Conservation (phyloP, 1,140 invertebrate species). For the Drosophila sturtevanti region DNA sequence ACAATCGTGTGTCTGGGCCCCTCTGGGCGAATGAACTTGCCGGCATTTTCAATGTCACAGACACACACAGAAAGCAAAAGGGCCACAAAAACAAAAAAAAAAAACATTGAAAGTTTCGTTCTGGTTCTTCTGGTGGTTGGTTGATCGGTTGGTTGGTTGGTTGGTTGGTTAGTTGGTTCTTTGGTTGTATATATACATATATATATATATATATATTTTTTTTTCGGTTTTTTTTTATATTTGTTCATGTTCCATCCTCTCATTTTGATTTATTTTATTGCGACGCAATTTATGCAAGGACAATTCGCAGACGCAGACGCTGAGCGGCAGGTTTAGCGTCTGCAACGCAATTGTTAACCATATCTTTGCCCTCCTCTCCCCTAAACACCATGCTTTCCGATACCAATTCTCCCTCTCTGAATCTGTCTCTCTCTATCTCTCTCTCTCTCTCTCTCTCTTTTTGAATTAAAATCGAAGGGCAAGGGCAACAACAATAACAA, state of each 20-base stretch:
- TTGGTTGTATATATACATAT: too few species aligned
- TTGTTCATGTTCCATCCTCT: constrained; percentile 15
- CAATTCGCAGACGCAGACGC: constrained; percentile 35
- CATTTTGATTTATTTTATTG: constrained; percentile 76
- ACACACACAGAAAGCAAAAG: constrained; percentile 22
- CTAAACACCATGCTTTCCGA: too few species aligned
- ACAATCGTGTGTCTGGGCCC: constrained; percentile 1
- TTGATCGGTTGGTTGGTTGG: constrained; percentile 14
- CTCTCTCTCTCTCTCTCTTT: not conserved
- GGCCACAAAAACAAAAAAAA: constrained; percentile 13
- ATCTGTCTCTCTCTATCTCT: too few species aligned
- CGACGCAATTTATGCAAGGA: constrained; percentile 77
- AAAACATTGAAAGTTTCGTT: constrained; percentile 43
- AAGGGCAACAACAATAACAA: not conserved
- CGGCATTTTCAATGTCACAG: constrained; percentile 76
- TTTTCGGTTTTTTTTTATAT: not conserved
- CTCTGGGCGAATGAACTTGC: constrained; percentile 70
- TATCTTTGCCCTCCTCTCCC: not conserved
- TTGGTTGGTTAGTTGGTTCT: too few species aligned
- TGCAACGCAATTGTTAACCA: constrained; percentile 35
- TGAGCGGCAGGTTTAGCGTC: constrained; percentile 40
- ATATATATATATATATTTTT: constrained; percentile 8
- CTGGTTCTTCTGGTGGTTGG: constrained; percentile 58
- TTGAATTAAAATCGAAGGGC: constrained; percentile 24
- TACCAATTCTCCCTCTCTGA: too few species aligned